Evolutionary conservation across 2,888 invertebrate species (phyloP).

Genomic region (Sesamia inferens): DNA sequence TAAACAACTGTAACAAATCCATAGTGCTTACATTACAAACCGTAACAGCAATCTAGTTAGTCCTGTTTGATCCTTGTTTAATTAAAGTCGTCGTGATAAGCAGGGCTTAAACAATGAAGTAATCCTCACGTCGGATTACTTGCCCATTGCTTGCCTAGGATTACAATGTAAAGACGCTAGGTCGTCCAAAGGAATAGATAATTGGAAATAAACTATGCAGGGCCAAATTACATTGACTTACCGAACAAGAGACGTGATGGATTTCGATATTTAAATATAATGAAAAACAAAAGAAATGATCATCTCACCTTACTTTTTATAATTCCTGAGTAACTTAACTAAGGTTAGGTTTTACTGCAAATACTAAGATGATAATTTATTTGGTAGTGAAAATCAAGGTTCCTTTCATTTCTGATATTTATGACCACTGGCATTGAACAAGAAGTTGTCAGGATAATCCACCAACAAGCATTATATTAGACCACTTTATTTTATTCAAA

Average conservation of each 20-base stretch:
- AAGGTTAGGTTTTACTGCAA: not conserved
- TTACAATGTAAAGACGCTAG: slow-evolving; percentile 36
- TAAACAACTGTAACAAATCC: slow-evolving; percentile 31
- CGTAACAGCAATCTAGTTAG: slow-evolving; percentile 55
- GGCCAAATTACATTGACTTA: not conserved
- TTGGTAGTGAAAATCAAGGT: not conserved
- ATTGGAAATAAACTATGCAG: slow-evolving; percentile 18
- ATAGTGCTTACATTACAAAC: slow-evolving; percentile 9
- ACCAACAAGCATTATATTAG: not conserved
- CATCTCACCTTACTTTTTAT: not conserved
- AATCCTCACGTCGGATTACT: slow-evolving; percentile 57
- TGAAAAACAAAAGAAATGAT: not conserved
- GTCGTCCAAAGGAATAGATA: slow-evolving; percentile 22
- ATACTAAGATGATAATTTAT: not conserved
- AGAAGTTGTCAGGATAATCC: not conserved
- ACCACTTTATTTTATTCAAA: not conserved
- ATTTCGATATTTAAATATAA: not conserved
- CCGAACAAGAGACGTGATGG: too few species aligned
- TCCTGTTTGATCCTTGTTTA: slow-evolving; percentile 67
- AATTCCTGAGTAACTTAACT: not conserved
- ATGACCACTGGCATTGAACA: not conserved
- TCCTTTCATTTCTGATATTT: not conserved
- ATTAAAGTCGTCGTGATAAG: slow-evolving; percentile 69
- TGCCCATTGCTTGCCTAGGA: slow-evolving; percentile 2
- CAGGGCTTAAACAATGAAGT: slow-evolving; percentile 58